Evolutionary conservation across 2,113 vertebrate species (phyloP), one percentile per base, ranked within the genome.

Genomic region (Hoplias malabaricus): DNA sequence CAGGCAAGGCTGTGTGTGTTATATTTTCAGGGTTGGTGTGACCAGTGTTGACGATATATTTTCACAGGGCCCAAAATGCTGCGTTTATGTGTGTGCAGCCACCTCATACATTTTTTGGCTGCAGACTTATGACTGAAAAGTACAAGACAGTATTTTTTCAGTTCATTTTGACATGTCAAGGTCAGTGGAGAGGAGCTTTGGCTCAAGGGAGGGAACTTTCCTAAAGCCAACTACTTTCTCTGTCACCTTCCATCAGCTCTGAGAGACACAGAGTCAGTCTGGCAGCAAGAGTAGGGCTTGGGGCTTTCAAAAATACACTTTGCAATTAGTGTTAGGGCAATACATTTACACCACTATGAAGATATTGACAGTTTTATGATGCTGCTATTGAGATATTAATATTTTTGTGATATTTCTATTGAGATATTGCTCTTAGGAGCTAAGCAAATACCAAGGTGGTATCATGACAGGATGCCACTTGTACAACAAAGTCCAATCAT

Each of bases 201-300:
- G 75, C 72, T 75, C 29, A 25, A 67, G 72, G 54, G 68, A 81
- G 23, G 21, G 48, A 63, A 68, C 33, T 29, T 68, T 75, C 29
- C 33, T n/a, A 19, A 63, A 56, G 71, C 79, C 75, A 71, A 50
- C 43, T 29, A 69, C 59, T 66, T 25, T 16, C 43, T 53, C 50
- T 80, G 82, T 78, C 57, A 66, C 61, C 40, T 79, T 69, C 27
- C 29, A 75, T 78, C 70, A 77, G 13, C 46, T 23, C 38, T 19
- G 21, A 54, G 59, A 69, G 42, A 48, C 21, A 31, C 31, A 71
- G 31, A 68, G n/a, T 74, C 43, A 19, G 11, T 57, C 50, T 56
- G 16, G 14, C 19, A 66, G 33, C 27, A 33, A 21, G 12, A 74
- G 63, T 40, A 42, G 70, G 54, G 62, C 21, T 40, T 38, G 36